These are phyloP conservation scores for Drosophila robusta DNA, from an alignment of 2,888 invertebrate genomes.

Conservation along the genomic window DNA sequence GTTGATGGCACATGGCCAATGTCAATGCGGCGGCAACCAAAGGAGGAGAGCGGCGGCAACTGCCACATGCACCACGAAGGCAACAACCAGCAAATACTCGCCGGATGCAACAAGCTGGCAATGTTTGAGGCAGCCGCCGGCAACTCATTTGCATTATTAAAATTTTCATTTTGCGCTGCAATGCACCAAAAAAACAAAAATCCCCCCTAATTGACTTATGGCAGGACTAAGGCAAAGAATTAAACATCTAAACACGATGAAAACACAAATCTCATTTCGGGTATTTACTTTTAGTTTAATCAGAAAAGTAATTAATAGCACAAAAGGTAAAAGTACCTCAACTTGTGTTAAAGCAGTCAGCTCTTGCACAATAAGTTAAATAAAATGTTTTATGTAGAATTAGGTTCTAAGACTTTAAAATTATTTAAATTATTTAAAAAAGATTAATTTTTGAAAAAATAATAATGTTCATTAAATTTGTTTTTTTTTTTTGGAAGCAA, in stretches of 20 bases:
- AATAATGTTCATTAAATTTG: too few species aligned
- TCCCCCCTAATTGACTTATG: slow-evolving; percentile 49
- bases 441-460: too few species aligned
- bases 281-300: background rate
- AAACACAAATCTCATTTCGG: slow-evolving; percentile 17
- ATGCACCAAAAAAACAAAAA: slow-evolving; percentile 26
- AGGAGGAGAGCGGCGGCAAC: background rate
- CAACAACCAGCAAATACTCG: slow-evolving; percentile 23
- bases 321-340: background rate
- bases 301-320: background rate
- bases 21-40: slow-evolving; percentile 11
- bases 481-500: too few species aligned
- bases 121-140: slow-evolving; percentile 46
- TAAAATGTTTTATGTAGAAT: too few species aligned
- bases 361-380: too few species aligned
- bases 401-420: too few species aligned
- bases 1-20: slow-evolving; percentile 67
- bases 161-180: slow-evolving; percentile 67
- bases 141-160: slow-evolving; percentile 75
- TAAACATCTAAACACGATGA: slow-evolving; percentile 17
- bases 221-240: slow-evolving; percentile 6
- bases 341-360: too few species aligned
- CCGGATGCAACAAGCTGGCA: slow-evolving; percentile 68
- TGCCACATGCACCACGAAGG: slow-evolving; percentile 22
- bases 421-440: too few species aligned